Percentiles rank a stretch among this genome's conserved stretches.
These are phyloP conservation scores for Bellardia pandia DNA, from an alignment of 2,888 invertebrate genomes.

Conservation along the genomic window DNA sequence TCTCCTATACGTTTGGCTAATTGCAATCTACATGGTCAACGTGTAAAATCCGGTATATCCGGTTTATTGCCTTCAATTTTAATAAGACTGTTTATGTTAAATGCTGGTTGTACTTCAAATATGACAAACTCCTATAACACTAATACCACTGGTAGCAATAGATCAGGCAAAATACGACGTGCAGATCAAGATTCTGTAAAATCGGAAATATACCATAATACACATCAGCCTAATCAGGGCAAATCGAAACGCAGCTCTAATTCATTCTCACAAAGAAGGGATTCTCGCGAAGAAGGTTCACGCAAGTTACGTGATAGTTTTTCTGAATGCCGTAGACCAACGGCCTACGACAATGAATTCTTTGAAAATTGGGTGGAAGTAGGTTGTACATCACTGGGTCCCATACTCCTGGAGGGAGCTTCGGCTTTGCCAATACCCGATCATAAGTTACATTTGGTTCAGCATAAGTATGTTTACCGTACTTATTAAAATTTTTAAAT, in stretches of 20 bases:
- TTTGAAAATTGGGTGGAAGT: constrained; percentile 95
- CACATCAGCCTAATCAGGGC: constrained; percentile 74
- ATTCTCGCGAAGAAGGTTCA: constrained; percentile 81
- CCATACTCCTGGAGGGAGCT: constrained; percentile 94
- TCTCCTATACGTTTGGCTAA: constrained; percentile 94
- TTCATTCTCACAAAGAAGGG: constrained; percentile 82
- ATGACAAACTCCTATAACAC: constrained; percentile 86
- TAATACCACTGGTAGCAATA: constrained; percentile 87
- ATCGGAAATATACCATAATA: constrained; percentile 76
- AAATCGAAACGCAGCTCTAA: constrained; percentile 81
- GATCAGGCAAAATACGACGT: constrained; percentile 82
- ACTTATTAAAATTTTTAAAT: neutral
- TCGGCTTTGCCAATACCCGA: constrained; percentile 91
- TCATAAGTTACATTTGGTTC: constrained; percentile 90
- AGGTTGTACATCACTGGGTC: constrained; percentile 95
- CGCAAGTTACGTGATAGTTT: constrained; percentile 81
- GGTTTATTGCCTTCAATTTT: constrained; percentile 91
- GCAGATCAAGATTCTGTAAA: constrained; percentile 82
- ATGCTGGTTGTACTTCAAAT: constrained; percentile 84
- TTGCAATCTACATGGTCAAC: constrained; percentile 97
- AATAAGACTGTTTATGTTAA: constrained; percentile 88
- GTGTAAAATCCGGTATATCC: constrained; percentile 95
- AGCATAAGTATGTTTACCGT: constrained; percentile 87
- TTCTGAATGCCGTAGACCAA: constrained; percentile 78
- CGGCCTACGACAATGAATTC: constrained; percentile 79